Evolutionary conservation across 2,888 invertebrate species (phyloP), one percentile per base, ranked within the genome.

Genomic region (Agriopis aurantiaria): DNA sequence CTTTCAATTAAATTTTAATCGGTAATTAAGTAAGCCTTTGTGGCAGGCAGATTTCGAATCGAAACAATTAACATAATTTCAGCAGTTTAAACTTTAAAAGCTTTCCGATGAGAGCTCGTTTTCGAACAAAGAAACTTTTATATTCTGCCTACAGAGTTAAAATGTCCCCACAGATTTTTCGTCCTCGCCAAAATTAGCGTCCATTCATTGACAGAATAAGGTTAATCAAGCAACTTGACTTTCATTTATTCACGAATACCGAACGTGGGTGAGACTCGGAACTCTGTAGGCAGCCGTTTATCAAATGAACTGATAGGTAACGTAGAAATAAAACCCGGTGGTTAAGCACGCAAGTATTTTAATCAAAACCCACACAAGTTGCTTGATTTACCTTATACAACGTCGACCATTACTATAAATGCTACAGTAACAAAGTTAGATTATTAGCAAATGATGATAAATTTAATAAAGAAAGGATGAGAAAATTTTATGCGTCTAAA

Each of bases 321-420:
- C 63, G 57, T 56, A 52, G 75, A 75, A 93, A 93, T 92, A 88
- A 93, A 93, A 93, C 88, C 84, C 89, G 85, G 73, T 72, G 72
- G 77, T 78, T 78, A 69, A 76, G 79, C 75, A 79, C 80, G 80
- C 85, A 86, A 69, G 83, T 73, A 72, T 74, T 91, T 93, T 93
- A 92, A 92, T 92, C 71, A 82, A 88, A 89, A 87, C 92, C 92
- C 92, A 93, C 92, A 90, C 85, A 83, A 86, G 91, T 93, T 93
- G 93, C 93, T 93, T 93, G 93, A 93, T 93, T 89, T 83, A 89
- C 92, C 93, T 92, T 90, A 84, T 65, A 62, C 56, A 76, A 71
- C 66, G 72, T 67, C 23, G 45, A 57, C 40, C 43, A 45, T 65
- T 59, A 70, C 65, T 7, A 53, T 3, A 51, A 51, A 51, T 49